Conservation (phyloP, 2,888 invertebrate species). For the Leptarthrus brevirostris region DNA sequence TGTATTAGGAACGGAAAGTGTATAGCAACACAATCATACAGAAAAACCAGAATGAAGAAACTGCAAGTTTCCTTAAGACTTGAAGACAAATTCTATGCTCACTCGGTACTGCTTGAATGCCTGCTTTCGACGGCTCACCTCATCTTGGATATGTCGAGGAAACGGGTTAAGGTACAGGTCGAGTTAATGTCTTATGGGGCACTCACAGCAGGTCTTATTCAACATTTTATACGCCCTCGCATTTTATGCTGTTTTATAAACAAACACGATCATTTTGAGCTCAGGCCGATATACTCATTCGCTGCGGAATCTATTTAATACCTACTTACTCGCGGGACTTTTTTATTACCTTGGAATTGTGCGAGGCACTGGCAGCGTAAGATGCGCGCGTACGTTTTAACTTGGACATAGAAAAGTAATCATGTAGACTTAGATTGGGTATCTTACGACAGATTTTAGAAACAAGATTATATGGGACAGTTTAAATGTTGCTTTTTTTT, state of each 20-base stretch:
- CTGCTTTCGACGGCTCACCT: conserved; percentile 8
- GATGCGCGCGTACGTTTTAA: conserved; percentile 37
- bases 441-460: conserved; percentile 22
- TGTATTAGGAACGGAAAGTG: not conserved
- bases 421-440: conserved; percentile 25
- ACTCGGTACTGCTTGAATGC: conserved; percentile 9
- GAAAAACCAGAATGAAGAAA: conserved; percentile 42
- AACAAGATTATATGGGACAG: conserved; percentile 36
- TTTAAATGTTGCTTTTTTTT: conserved; percentile 5
- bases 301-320: conserved; percentile 23
- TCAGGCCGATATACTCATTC: conserved; percentile 1
- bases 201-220: conserved; percentile 49
- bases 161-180: conserved; percentile 52
- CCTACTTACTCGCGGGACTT: not conserved
- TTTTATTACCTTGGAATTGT: conserved; percentile 21
- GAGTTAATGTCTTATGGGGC: conserved; percentile 51
- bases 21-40: not conserved
- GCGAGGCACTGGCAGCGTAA: conserved; percentile 7
- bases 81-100: conserved; percentile 31
- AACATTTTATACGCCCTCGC: conserved; percentile 51
- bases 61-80: conserved; percentile 5
- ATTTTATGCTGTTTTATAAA: conserved; percentile 43
- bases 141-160: conserved; percentile 37
- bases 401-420: conserved; percentile 37
- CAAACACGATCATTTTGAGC: conserved; percentile 23